These are phyloP conservation scores for Chunga burmeisteri DNA, from an alignment of 2,113 vertebrate species.

Conservation along the genomic window DNA sequence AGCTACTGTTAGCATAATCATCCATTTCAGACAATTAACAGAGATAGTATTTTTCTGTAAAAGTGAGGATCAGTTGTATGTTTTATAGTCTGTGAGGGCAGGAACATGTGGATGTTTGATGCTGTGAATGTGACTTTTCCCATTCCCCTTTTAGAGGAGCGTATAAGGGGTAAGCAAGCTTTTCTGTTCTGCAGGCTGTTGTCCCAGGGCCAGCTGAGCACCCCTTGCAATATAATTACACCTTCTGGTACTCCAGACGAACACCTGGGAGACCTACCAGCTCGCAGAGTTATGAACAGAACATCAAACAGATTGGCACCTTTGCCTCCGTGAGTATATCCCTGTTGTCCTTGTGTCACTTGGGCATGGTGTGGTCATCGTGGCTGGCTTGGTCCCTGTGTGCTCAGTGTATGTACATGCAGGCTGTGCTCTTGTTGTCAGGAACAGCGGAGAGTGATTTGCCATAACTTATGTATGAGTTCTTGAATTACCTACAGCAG, in stretches of 20 bases:
- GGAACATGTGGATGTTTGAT: background rate
- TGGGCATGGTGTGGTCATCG: accelerated
- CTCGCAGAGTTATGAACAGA: conserved; percentile 85
- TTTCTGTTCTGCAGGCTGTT: conserved; percentile 70
- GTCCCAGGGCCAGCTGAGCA: conserved; percentile 84
- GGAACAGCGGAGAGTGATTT: background rate
- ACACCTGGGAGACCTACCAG: conserved; percentile 83
- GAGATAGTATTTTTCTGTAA: background rate
- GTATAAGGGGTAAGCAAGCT: background rate
- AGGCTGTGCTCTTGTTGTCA: background rate
- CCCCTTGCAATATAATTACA: conserved; percentile 85
- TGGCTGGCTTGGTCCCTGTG: background rate
- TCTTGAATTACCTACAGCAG: background rate
- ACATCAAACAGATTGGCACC: conserved; percentile 86
- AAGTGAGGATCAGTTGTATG: background rate
- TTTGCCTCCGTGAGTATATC: conserved; percentile 82
- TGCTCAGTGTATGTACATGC: background rate
- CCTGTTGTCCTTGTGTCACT: background rate
- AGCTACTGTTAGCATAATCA: background rate
- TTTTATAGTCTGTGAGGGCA: background rate
- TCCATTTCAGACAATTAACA: background rate
- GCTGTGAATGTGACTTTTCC: background rate
- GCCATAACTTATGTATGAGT: background rate
- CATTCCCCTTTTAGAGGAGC: background rate
- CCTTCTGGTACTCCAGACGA: conserved; percentile 84